Percentiles rank a stretch among this genome's conserved stretches.
Conservation (phyloP, 2,113 vertebrate genomes). For the Chlamydotis undulata region DNA sequence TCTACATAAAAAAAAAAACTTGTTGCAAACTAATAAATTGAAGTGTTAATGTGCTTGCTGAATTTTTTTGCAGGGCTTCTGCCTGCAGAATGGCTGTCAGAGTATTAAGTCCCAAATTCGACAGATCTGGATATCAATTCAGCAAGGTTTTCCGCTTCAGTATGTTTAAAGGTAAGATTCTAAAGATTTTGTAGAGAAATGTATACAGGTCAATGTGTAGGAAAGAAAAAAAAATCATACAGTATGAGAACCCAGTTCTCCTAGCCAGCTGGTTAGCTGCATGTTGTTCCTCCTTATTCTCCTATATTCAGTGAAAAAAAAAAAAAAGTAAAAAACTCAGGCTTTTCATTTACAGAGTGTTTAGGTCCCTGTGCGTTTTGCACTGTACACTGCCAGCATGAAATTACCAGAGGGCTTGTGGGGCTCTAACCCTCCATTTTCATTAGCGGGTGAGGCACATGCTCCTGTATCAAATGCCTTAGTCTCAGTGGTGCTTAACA, state of each 20-base stretch:
- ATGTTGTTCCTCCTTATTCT: background rate
- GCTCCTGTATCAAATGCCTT: background rate
- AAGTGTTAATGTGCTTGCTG: background rate
- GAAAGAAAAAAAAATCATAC: background rate
- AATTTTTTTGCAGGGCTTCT: slow-evolving; percentile 60
- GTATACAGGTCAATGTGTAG: background rate
- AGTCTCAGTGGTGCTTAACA: slow-evolving; percentile 26
- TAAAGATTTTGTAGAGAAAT: background rate
- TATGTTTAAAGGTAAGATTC: slow-evolving; percentile 56
- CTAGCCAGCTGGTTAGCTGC: background rate
- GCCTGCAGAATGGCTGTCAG: slow-evolving; percentile 61
- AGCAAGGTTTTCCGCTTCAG: slow-evolving; percentile 50
- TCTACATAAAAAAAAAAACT: background rate
- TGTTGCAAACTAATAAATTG: background rate
- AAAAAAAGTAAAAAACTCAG: background rate
- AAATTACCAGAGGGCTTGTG: slow-evolving; percentile 44
- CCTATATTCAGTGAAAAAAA: background rate
- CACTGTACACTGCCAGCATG: background rate
- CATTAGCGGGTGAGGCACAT: background rate
- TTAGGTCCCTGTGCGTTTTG: background rate
- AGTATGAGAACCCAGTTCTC: background rate
- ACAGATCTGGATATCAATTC: slow-evolving; percentile 19
- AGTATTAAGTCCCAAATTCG: slow-evolving; percentile 43
- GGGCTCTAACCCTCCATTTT: background rate
- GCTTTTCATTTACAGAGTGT: background rate